Evolutionary conservation across 2,797 vertebrate species (phyloP).

Genomic region (Danio choprae): DNA sequence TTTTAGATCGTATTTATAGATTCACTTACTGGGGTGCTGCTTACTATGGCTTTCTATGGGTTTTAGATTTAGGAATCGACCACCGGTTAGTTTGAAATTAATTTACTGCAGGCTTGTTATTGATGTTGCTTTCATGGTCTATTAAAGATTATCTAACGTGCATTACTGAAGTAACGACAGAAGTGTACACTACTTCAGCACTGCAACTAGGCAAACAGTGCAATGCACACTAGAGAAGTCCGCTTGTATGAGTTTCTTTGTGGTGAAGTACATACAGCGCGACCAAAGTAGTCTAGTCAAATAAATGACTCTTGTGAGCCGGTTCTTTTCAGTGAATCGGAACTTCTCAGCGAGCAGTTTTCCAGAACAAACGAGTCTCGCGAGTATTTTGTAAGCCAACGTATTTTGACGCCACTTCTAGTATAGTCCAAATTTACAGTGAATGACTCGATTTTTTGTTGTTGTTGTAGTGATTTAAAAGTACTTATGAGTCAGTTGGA

Average conservation of each 20-base stretch:
- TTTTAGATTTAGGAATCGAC: neutral
- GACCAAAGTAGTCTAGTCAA: neutral
- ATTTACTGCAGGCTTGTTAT: neutral
- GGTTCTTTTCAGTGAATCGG: neutral
- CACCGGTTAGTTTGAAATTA: neutral
- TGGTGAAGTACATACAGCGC: neutral
- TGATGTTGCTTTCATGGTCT: neutral
- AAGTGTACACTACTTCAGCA: neutral
- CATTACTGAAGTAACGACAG: neutral
- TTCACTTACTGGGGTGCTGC: neutral
- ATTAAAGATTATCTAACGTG: neutral
- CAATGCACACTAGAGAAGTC: neutral
- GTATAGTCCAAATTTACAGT: neutral
- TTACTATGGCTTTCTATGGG: neutral
- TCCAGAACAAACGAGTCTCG: too few species aligned
- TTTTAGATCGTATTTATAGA: neutral
- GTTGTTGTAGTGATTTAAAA: neutral
- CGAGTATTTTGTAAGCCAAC: too few species aligned
- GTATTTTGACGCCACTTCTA: neutral
- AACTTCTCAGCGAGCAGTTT: too few species aligned
- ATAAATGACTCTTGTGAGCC: neutral
- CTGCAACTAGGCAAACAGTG: too few species aligned
- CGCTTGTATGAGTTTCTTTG: neutral
- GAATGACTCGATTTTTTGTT: neutral
- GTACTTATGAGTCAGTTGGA: neutral